phyloP scores from a whole-genome alignment of 2,113 vertebrate genomes.

The Protomyctophum bolini region DNA sequence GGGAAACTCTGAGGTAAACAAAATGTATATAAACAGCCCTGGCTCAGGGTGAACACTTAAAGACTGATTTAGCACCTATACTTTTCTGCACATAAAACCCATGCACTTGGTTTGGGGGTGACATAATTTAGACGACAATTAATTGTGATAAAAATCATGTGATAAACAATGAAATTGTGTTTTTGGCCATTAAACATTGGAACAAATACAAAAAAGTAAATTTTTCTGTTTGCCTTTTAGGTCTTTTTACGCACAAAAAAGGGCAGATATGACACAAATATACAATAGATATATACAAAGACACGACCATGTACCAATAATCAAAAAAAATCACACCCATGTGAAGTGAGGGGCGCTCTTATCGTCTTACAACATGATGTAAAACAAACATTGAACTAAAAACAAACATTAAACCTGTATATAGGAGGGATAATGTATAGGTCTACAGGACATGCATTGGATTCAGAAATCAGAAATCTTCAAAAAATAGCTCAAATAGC shows the following conservation, averaged over 20 bases:
- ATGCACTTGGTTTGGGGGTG: slow-evolving; percentile 11
- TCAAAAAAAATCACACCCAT: no score
- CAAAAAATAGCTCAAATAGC: not conserved
- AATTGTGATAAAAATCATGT: not conserved
- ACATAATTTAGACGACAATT: not conserved
- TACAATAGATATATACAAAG: not conserved
- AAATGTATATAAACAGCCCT: slow-evolving; percentile 42
- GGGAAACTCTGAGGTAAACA: slow-evolving; percentile 49
- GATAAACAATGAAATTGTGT: not conserved
- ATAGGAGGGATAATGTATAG: no score
- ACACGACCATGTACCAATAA: no score
- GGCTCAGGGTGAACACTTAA: slow-evolving; percentile 43
- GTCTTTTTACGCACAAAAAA: no score
- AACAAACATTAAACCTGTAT: no score
- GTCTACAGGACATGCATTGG: no score
- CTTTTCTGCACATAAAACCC: slow-evolving; percentile 13
- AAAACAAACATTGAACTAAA: no score
- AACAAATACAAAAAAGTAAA: slow-evolving; percentile 10
- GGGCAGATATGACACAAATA: not conserved
- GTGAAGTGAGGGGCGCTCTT: no score
- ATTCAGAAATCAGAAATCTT: no score
- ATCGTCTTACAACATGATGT: no score
- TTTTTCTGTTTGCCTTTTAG: not conserved
- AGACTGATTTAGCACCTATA: slow-evolving; percentile 15
- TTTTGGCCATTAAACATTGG: not conserved